A percentile compares a stretch with the other conserved stretches of the same genome.
Conservation (phyloP, 2,888 invertebrate genomes). For the Candidula unifasciata region DNA sequence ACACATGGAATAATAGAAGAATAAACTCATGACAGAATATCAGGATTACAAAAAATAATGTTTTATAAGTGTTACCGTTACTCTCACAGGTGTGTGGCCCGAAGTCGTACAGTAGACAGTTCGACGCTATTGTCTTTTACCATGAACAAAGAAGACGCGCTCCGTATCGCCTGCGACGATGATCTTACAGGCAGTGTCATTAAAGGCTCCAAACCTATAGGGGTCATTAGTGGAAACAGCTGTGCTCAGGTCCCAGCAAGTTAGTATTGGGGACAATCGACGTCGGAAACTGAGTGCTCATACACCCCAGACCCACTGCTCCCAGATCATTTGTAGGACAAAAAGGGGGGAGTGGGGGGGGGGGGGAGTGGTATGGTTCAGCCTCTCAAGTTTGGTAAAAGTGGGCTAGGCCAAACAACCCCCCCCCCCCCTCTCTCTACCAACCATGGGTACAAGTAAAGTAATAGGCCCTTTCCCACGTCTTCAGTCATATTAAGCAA, state of each 20-base stretch:
- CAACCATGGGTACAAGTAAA: too few species aligned
- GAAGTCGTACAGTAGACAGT: neutral
- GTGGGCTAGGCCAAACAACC: too few species aligned
- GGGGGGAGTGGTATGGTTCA: too few species aligned
- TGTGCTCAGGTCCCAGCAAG: neutral
- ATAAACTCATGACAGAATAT: neutral
- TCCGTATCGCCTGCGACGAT: constrained; percentile 22
- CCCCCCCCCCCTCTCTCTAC: too few species aligned
- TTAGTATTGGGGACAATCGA: neutral
- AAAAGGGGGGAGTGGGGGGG: too few species aligned
- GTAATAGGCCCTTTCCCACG: too few species aligned
- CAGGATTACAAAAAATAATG: neutral
- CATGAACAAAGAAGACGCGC: constrained; percentile 21
- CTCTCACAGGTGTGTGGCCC: constrained; percentile 5
- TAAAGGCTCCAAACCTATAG: constrained; percentile 22
- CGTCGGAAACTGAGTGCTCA: too few species aligned
- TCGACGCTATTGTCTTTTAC: neutral
- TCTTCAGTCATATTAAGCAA: too few species aligned
- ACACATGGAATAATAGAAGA: neutral
- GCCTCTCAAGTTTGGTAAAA: too few species aligned
- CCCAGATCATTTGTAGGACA: too few species aligned
- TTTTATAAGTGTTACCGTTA: too few species aligned
- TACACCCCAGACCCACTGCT: too few species aligned
- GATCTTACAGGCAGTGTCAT: constrained; percentile 32
- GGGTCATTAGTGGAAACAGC: constrained; percentile 10